A percentile compares a stretch with the other conserved stretches of the same genome.
These are phyloP conservation scores for Peromyscus maniculatus DNA, from an alignment of 2,113 vertebrate genomes.

Conservation along the genomic window DNA sequence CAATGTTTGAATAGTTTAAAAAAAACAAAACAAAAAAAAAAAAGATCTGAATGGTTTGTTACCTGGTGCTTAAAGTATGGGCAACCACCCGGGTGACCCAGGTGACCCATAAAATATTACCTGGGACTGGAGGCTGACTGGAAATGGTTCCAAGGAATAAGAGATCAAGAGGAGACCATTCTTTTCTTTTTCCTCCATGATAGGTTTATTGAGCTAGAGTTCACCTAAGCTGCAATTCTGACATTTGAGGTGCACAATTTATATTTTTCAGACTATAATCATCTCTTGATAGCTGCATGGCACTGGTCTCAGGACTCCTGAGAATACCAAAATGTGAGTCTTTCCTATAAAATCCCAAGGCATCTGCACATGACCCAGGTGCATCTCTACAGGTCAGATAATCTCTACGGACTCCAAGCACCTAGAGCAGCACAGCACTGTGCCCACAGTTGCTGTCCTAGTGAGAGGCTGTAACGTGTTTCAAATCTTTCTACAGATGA, in stretches of 20 bases:
- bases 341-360: not conserved
- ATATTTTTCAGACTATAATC: not conserved
- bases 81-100: not conserved
- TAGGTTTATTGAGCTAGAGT: not conserved
- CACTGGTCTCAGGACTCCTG: not conserved
- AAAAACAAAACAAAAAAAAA: not conserved
- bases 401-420: not conserved
- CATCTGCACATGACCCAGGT: not conserved
- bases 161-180: not conserved
- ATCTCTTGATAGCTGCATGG: not conserved
- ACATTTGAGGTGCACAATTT: not conserved
- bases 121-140: not conserved
- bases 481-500: not conserved
- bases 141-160: not conserved
- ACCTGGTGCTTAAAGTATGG: not conserved
- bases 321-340: not conserved
- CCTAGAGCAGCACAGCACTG: not conserved
- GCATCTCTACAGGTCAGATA: too few relatives aligned
- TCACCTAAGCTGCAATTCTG: not conserved
- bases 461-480: not conserved
- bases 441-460: not conserved
- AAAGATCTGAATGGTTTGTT: not conserved
- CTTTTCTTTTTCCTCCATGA: not conserved
- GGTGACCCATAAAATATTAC: not conserved
- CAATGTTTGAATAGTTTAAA: not conserved